Evolutionary conservation across 1,140 invertebrate species (phyloP).

Genomic region (Pseudomyrmex gracilis): DNA sequence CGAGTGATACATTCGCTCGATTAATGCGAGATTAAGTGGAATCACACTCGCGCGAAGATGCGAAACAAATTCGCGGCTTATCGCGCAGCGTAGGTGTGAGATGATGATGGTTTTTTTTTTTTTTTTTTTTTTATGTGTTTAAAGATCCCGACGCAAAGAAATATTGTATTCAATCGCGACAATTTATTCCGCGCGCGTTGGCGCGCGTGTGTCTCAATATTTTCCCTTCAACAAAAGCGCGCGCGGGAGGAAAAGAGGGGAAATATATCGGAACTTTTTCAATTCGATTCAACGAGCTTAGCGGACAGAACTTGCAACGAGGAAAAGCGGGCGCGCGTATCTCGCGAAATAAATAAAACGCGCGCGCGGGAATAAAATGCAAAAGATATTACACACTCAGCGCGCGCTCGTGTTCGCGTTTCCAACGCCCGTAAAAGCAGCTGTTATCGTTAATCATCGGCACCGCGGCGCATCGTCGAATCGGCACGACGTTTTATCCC

Average conservation of each 20-base stretch:
- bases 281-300: slow-evolving; percentile 59
- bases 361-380: slow-evolving; percentile 41
- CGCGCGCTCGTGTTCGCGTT: slow-evolving; percentile 22
- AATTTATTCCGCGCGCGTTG: slow-evolving; percentile 45
- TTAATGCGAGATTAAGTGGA: not conserved
- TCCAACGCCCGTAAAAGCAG: slow-evolving; percentile 41
- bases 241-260: no score
- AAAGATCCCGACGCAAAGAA: slow-evolving; percentile 13
- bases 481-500: slow-evolving; percentile 29
- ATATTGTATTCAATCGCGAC: slow-evolving; percentile 48
- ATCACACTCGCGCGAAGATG: not conserved
- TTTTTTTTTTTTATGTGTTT: slow-evolving; percentile 29
- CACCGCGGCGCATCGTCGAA: slow-evolving; percentile 15
- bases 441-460: slow-evolving; percentile 57
- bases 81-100: not conserved
- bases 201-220: slow-evolving; percentile 52
- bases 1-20: no score
- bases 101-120: no score
- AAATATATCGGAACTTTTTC: slow-evolving; percentile 61
- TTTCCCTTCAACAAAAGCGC: slow-evolving; percentile 47
- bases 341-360: slow-evolving; percentile 52
- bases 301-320: slow-evolving; percentile 41
- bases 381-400: not conserved
- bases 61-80: slow-evolving; percentile 31
- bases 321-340: slow-evolving; percentile 22